Evolutionary conservation across 2,888 invertebrate species (phyloP).

Genomic region (Eupithecia insigniata): DNA sequence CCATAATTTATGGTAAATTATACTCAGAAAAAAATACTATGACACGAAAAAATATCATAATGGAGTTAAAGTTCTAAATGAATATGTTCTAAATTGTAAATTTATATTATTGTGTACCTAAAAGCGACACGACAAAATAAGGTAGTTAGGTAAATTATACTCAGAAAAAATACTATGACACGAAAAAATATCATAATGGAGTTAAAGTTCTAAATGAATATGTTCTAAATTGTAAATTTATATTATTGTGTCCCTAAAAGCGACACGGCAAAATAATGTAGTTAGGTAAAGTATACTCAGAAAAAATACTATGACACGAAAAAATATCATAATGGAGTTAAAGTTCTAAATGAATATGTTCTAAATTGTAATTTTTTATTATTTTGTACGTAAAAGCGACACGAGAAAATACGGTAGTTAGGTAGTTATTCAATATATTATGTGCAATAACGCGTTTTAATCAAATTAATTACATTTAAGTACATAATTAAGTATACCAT

Average conservation of each 20-base stretch:
- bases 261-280: no score
- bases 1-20: not conserved
- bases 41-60: not conserved
- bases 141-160: conserved; percentile 1
- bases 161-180: not conserved
- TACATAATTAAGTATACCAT: conserved; percentile 3
- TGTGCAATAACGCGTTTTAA: not conserved
- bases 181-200: not conserved
- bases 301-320: not conserved
- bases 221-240: no score
- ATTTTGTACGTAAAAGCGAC: no score
- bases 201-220: no score
- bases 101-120: no score
- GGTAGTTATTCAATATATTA: not conserved
- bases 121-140: no score
- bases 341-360: not conserved
- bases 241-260: no score
- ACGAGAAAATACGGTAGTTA: not conserved
- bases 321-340: not conserved
- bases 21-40: not conserved
- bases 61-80: no score
- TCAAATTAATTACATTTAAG: not conserved
- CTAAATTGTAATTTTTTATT: not conserved
- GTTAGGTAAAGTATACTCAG: not conserved
- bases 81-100: no score